Conservation (phyloP, 2,113 vertebrate species). For the Perca fluviatilis region DNA sequence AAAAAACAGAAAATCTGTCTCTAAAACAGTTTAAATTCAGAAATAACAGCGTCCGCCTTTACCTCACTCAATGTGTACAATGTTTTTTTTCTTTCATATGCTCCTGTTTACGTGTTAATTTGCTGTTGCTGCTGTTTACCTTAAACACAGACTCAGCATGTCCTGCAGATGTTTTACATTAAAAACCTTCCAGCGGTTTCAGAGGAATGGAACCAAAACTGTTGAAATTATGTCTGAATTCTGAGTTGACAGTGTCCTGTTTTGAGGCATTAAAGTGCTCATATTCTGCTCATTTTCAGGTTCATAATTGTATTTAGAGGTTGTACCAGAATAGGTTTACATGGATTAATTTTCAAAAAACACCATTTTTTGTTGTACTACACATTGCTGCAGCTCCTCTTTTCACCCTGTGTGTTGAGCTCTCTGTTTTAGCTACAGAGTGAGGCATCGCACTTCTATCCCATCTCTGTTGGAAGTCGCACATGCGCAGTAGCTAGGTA, state of each 20-base stretch:
- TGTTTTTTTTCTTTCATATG: neutral
- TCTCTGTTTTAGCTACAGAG: too few relatives aligned
- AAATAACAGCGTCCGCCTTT: neutral
- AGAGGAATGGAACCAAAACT: neutral
- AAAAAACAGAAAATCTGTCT: neutral
- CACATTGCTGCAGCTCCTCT: too few relatives aligned
- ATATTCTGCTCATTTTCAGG: too few relatives aligned
- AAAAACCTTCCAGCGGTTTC: constrained; percentile 10
- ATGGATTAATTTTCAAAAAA: too few relatives aligned
- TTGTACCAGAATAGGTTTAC: too few relatives aligned
- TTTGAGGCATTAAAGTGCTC: too few relatives aligned
- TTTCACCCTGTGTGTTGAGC: too few relatives aligned
- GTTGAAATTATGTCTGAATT: neutral
- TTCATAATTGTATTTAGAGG: too few relatives aligned
- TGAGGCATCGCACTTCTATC: too few relatives aligned
- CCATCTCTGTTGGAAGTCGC: too few relatives aligned
- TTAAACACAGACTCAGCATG: constrained; percentile 23
- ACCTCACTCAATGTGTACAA: neutral
- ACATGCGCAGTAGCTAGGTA: too few relatives aligned
- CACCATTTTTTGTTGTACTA: too few relatives aligned
- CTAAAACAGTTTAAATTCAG: neutral
- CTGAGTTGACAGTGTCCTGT: neutral
- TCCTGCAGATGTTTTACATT: constrained; percentile 49
- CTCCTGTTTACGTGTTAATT: neutral
- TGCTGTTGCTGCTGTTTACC: neutral